Conservation (phyloP, 2,797 vertebrate genomes). For the Threskiornis aethiopicus region DNA sequence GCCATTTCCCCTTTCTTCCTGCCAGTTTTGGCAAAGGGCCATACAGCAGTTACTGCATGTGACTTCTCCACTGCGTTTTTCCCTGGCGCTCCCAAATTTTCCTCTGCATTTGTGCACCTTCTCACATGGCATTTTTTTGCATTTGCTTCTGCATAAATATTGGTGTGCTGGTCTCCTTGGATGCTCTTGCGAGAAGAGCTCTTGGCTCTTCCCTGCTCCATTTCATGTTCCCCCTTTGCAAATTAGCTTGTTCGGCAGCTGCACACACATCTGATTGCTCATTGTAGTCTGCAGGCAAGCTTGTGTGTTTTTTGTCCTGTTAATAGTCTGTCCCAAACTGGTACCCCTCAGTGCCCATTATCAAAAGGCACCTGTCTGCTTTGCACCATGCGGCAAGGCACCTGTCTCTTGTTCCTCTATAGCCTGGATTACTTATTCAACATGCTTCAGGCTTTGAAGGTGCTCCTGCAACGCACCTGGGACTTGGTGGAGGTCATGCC, state of each 20-base stretch:
- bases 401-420: accelerated
- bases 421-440: neutral
- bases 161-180: neutral
- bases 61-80: neutral
- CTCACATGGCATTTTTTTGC: neutral
- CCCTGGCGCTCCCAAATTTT: neutral
- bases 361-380: neutral
- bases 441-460: neutral
- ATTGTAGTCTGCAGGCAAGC: neutral
- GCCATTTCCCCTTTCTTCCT: neutral
- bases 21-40: neutral
- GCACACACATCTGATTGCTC: too few species aligned
- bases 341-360: neutral
- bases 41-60: neutral
- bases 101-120: neutral
- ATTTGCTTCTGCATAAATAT: neutral
- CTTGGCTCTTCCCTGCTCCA: neutral
- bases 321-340: neutral
- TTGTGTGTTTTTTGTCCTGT: neutral
- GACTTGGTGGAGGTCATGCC: neutral
- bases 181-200: neutral
- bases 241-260: neutral
- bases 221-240: neutral
- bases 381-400: neutral
- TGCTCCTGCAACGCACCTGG: neutral